phyloP scores from a whole-genome alignment of 1,140 invertebrate species.

The Drosophila nannoptera region DNA sequence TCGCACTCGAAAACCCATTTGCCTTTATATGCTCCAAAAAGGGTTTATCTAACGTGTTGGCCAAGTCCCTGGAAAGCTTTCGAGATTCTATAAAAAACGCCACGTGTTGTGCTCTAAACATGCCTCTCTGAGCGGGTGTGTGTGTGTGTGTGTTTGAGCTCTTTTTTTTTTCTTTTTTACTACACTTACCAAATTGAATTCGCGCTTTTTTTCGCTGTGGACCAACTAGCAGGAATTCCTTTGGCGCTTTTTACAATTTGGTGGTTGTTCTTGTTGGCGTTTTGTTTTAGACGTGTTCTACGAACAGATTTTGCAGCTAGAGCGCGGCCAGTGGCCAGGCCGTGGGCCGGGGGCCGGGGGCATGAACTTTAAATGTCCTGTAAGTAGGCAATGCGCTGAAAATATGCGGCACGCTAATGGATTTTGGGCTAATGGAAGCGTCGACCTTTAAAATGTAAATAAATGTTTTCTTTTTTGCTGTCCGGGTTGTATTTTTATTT shows the following conservation, averaged over 20 bases:
- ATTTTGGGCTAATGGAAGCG: constrained; percentile 69
- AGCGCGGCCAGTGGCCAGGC: constrained; percentile 9
- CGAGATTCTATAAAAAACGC: constrained; percentile 16
- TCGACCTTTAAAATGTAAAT: constrained; percentile 75
- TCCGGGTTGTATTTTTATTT: constrained; percentile 6
- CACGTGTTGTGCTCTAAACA: constrained; percentile 8
- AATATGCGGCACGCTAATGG: constrained; percentile 71
- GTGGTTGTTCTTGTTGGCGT: constrained; percentile 6
- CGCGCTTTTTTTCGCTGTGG: constrained; percentile 7
- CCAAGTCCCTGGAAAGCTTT: constrained; percentile 10
- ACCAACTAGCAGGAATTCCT: constrained; percentile 19
- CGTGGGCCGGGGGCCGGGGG: not conserved
- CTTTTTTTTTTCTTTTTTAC: constrained; percentile 13
- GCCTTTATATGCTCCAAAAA: constrained; percentile 21
- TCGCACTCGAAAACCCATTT: constrained; percentile 6
- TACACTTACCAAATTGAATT: constrained; percentile 35
- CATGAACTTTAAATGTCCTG: constrained; percentile 60
- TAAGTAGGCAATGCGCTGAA: constrained; percentile 56
- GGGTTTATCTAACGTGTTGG: constrained; percentile 13
- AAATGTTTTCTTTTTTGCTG: constrained; percentile 44
- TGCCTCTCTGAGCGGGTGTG: not conserved
- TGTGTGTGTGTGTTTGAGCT: not conserved
- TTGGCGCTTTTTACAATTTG: constrained; percentile 10
- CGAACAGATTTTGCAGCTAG: constrained; percentile 30
- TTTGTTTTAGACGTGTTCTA: constrained; percentile 11